Evolutionary conservation across 2,888 invertebrate species (phyloP).

Genomic region (Calameuta pallipes): DNA sequence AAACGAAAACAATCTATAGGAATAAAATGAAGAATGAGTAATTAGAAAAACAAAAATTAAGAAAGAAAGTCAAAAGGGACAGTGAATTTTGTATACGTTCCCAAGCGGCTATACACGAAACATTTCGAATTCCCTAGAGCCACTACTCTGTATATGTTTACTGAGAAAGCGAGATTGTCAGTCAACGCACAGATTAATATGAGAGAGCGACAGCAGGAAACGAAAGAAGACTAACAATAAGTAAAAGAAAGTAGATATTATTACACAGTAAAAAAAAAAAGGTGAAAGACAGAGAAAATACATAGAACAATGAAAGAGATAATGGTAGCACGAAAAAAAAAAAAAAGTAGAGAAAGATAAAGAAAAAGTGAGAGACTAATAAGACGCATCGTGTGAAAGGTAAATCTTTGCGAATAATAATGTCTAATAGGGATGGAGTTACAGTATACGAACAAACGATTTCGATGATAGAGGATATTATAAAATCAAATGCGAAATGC

Average conservation of each 20-base stretch:
- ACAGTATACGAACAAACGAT: conserved; percentile 1
- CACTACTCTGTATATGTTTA: no score
- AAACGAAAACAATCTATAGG: no score
- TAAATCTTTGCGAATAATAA: no score
- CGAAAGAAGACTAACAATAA: conserved; percentile 14
- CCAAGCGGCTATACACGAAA: no score
- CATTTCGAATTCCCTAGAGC: no score
- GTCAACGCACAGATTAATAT: no score
- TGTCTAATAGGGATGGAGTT: no score
- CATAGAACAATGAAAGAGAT: conserved; percentile 3
- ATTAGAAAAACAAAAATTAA: no score
- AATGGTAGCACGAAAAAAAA: conserved; percentile 10
- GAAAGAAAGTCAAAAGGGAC: no score
- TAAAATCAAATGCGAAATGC: not conserved
- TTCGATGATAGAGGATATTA: not conserved
- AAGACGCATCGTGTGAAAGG: not conserved
- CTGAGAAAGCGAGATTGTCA: no score
- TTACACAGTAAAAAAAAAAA: conserved; percentile 11
- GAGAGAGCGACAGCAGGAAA: not conserved
- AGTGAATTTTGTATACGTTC: no score
- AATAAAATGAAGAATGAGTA: no score
- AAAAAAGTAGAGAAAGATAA: conserved; percentile 9
- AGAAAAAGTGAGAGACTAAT: conserved; percentile 21
- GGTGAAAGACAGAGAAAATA: conserved; percentile 3
- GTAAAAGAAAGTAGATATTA: conserved; percentile 4